These are phyloP conservation scores for Phlogophora meticulosa DNA, from an alignment of 2,888 invertebrate genomes.

Conservation along the genomic window DNA sequence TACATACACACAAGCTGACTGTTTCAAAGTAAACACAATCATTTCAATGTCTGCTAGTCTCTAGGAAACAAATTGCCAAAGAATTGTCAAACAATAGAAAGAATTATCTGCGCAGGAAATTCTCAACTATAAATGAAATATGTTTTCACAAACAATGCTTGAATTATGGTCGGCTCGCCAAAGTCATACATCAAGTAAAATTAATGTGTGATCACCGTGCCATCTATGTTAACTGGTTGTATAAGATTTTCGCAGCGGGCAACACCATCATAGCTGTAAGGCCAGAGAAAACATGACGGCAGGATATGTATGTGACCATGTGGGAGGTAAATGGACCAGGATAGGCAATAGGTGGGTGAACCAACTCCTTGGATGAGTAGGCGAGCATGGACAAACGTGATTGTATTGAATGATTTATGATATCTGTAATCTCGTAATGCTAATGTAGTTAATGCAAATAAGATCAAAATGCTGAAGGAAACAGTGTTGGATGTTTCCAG, in stretches of 20 bases:
- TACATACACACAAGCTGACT: slow-evolving; percentile 32
- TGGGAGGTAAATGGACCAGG: slow-evolving; percentile 78
- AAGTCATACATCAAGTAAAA: slow-evolving; percentile 59
- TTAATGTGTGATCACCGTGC: slow-evolving; percentile 44
- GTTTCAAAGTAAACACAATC: slow-evolving; percentile 26
- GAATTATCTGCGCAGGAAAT: slow-evolving; percentile 64
- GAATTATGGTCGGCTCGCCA: slow-evolving; percentile 46
- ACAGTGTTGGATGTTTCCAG: slow-evolving; percentile 40
- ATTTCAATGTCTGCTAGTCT: slow-evolving; percentile 42
- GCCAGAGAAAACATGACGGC: slow-evolving; percentile 52
- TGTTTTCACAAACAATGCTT: slow-evolving; percentile 62
- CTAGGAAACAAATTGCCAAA: slow-evolving; percentile 52
- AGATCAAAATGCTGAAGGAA: slow-evolving; percentile 49
- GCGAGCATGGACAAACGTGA: slow-evolving; percentile 66
- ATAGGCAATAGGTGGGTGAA: slow-evolving; percentile 69
- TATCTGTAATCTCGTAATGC: slow-evolving; percentile 72
- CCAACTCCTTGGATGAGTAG: slow-evolving; percentile 71
- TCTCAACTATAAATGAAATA: slow-evolving; percentile 61
- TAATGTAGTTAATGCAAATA: slow-evolving; percentile 73
- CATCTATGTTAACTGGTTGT: slow-evolving; percentile 50
- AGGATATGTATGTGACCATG: slow-evolving; percentile 60
- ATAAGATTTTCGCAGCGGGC: slow-evolving; percentile 55
- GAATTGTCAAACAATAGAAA: slow-evolving; percentile 61
- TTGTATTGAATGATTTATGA: slow-evolving; percentile 74
- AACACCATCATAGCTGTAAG: slow-evolving; percentile 33